Base-by-base conservation (phyloP, 2,888 invertebrate genomes). In the Tetrapedia diversipes region DNA sequence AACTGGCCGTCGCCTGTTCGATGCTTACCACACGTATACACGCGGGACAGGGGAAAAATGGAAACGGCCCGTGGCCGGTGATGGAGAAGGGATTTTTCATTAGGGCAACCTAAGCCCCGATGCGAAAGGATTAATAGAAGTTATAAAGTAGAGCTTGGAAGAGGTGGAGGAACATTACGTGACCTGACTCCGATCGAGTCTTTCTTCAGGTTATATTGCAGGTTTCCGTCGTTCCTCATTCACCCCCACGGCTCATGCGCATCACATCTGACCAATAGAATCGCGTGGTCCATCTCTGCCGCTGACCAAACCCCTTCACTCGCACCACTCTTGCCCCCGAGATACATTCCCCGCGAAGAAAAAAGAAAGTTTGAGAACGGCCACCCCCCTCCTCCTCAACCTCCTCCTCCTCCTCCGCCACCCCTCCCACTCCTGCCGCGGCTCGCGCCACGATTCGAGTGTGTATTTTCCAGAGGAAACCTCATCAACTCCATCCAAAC, bases 101-200 rank as follows among this genome's bases (percentile, higher is more conserved):
- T 90, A 90, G 88, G 87, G 86, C 88, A 82, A 81, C 72, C 84
- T 86, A 86, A 86, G 82, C 83, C 80, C 82, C 86, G 79, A 84
- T 85, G 80, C 85, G 85, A 91, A 91, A 91, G 91, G 91, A 92
- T 91, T 91, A 91, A 91, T 91, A 91, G 91, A 91, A 91, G 91
- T 91, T 91, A 91, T 91, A 91, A 91, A 91, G 91, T 91, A 91
- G 91, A 91, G 90, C 90, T 90, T 89, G n/a, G 88, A 88, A 88
- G 90, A 87, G 90, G 89, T 87, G 91, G 90, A 90, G 90, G 91
- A 88, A 89, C 91, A 89, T 91, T 91, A 92, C 91, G 91, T 91
- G 91, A 92, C 91, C 88, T 89, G 91, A 91, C 91, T 91, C 90
- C 89, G 91, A 92, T 92, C 90, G 89, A 88, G 89, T 90, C 89